Conservation (phyloP, 2,888 invertebrate species). For the Crematogaster levior region DNA sequence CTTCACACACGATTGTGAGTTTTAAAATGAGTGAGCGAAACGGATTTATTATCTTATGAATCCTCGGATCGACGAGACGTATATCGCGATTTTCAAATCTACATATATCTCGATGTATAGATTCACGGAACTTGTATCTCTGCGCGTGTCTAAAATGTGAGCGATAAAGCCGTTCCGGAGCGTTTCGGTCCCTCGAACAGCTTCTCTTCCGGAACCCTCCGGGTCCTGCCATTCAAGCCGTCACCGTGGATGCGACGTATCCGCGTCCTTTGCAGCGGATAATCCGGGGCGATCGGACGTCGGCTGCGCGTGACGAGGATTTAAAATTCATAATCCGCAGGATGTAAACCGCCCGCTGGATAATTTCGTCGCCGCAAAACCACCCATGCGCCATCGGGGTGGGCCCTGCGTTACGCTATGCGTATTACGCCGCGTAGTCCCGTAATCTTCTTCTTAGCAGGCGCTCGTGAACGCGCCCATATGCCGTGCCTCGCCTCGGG, state of each 20-base stretch:
- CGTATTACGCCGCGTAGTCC: constrained; percentile 31
- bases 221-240: neutral
- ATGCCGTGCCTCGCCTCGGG: constrained; percentile 70
- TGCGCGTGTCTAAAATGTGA: neutral
- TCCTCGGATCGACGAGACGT: neutral
- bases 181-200: constrained; percentile 36
- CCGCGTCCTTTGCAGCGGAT: neutral
- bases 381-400: constrained; percentile 3
- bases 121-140: neutral
- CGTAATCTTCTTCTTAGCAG: constrained; percentile 72
- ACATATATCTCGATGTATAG: neutral
- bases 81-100: constrained; percentile 25
- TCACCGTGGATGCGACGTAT: neutral
- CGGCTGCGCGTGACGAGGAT: constrained; percentile 45
- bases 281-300: constrained; percentile 28
- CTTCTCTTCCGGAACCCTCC: constrained; percentile 37
- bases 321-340: constrained; percentile 68
- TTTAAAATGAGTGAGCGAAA: neutral
- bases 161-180: constrained; percentile 17
- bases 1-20: constrained; percentile 7
- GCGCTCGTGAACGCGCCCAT: constrained; percentile 62
- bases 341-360: constrained; percentile 55
- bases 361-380: constrained; percentile 67
- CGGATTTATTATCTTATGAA: constrained; percentile 9
- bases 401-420: constrained; percentile 9